A percentile compares a stretch with the other conserved stretches of the same genome.
phyloP scores from a whole-genome alignment of 1,140 invertebrate genomes.

The Laupala kohalensis region DNA sequence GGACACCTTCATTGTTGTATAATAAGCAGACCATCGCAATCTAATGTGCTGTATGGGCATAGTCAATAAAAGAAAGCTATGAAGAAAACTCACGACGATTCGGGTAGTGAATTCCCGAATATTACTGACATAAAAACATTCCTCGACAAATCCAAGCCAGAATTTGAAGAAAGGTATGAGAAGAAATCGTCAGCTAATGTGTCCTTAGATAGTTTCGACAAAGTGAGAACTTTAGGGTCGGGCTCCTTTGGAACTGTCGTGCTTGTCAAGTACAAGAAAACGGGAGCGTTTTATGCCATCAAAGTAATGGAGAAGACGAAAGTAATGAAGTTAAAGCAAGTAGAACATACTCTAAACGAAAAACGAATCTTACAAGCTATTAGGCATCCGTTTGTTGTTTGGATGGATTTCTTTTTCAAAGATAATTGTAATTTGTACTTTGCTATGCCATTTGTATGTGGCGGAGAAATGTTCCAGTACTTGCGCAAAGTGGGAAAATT shows the following conservation, averaged over 20 bases:
- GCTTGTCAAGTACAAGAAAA: constrained; percentile 33
- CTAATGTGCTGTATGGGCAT: too few species aligned
- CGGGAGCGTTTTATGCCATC: constrained; percentile 52
- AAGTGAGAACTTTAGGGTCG: constrained; percentile 53
- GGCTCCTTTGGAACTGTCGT: constrained; percentile 57
- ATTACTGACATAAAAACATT: neutral
- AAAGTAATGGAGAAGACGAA: constrained; percentile 82
- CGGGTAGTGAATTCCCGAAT: too few species aligned
- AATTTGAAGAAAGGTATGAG: neutral
- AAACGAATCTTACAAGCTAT: constrained; percentile 69
- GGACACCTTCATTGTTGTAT: too few species aligned
- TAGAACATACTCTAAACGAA: constrained; percentile 74
- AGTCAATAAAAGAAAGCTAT: too few species aligned
- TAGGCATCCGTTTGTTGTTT: constrained; percentile 71
- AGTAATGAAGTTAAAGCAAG: constrained; percentile 71
- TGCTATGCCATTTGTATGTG: constrained; percentile 63
- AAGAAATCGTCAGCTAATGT: neutral
- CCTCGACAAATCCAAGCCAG: neutral
- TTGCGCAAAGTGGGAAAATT: constrained; percentile 57
- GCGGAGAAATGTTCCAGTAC: constrained; percentile 74
- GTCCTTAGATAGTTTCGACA: constrained; percentile 48
- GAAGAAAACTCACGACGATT: too few species aligned
- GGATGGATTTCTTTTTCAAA: constrained; percentile 71
- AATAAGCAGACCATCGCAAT: too few species aligned
- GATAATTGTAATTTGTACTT: constrained; percentile 75